Percentiles rank a stretch among this genome's conserved stretches.
Conservation (phyloP, 2,113 vertebrate species). For the Mobula hypostoma region DNA sequence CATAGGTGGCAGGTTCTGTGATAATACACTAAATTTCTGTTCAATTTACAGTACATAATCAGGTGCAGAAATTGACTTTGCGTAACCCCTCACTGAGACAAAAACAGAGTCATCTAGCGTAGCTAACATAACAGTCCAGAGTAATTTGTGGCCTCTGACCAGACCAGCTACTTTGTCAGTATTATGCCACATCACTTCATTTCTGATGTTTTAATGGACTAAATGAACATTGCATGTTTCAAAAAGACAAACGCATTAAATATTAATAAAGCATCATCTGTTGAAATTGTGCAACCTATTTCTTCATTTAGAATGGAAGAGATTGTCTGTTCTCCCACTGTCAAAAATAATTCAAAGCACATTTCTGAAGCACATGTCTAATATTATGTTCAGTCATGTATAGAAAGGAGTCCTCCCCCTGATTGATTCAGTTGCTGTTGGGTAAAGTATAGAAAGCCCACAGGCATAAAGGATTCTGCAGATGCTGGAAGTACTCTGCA, state of each 20-base stretch:
- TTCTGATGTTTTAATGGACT: not conserved
- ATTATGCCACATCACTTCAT: not conserved
- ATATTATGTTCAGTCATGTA: not conserved
- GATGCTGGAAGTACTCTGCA: too few species aligned
- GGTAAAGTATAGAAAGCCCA: constrained; percentile 5
- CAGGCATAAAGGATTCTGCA: too few species aligned
- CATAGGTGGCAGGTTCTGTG: not conserved
- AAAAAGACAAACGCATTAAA: not conserved
- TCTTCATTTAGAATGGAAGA: not conserved
- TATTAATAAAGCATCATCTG: constrained; percentile 4
- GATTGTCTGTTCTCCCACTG: not conserved
- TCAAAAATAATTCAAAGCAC: not conserved
- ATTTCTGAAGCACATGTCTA: not conserved
- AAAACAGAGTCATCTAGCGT: not conserved
- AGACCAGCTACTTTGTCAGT: not conserved
- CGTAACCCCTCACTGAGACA: not conserved
- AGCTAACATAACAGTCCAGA: not conserved
- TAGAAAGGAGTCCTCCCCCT: not conserved
- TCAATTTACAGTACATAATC: not conserved
- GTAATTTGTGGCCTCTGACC: not conserved
- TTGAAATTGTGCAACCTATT: not conserved
- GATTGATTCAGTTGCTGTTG: not conserved
- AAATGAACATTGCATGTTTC: not conserved
- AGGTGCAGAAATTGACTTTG: constrained; percentile 11
- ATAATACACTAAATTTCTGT: not conserved